Percentiles rank a stretch among this genome's conserved stretches.
Evolutionary conservation across 2,113 vertebrate genomes (phyloP).

Genomic region (Tamias sibiricus): DNA sequence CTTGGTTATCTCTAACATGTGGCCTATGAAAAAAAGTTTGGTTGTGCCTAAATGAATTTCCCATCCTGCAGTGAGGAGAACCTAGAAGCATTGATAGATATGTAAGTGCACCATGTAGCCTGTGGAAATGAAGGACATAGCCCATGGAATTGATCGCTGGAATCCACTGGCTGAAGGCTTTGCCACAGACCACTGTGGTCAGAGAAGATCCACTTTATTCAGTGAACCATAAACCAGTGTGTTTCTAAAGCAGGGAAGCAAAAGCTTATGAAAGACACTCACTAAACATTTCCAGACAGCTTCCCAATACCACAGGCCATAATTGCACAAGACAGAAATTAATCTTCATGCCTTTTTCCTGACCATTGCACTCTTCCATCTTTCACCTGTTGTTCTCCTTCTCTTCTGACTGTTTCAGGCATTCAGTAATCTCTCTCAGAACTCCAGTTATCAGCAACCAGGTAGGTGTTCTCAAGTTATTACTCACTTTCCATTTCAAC

Average conservation of each 20-base stretch:
- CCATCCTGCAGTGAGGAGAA: not conserved
- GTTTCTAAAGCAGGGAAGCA: slow-evolving; percentile 46
- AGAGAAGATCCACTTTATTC: slow-evolving; percentile 29
- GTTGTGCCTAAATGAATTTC: not conserved
- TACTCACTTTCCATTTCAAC: not conserved
- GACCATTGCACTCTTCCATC: accelerated
- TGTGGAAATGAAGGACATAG: not conserved
- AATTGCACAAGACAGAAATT: not conserved
- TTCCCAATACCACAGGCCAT: not conserved
- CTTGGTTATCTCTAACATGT: not conserved
- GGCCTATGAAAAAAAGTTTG: not conserved
- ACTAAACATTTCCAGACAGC: not conserved
- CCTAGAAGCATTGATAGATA: not conserved
- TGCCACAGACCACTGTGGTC: slow-evolving; percentile 32
- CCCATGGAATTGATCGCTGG: not conserved
- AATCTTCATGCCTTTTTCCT: not conserved
- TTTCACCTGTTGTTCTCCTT: not conserved
- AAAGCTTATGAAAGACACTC: slow-evolving; percentile 13
- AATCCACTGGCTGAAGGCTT: not conserved
- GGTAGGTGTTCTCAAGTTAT: not conserved
- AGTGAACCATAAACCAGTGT: slow-evolving; percentile 47
- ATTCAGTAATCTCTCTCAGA: not conserved
- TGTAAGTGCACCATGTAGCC: not conserved
- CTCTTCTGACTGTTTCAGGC: not conserved
- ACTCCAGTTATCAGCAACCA: not conserved